phyloP scores from a whole-genome alignment of 2,113 vertebrate species.

The Equus quagga region DNA sequence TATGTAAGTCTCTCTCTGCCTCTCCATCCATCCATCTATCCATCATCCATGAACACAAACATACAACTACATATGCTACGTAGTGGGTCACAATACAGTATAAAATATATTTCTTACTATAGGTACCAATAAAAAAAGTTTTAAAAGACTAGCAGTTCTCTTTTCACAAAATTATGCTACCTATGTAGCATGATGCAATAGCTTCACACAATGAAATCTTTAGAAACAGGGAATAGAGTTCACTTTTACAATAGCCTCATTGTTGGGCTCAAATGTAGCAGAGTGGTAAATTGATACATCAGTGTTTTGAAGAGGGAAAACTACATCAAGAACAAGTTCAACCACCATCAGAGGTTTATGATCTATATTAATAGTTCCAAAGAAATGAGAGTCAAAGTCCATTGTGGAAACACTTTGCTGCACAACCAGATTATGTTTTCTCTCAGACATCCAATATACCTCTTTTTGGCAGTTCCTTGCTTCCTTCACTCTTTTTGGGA shows the following conservation, averaged over 20 bases:
- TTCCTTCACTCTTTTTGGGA: not conserved
- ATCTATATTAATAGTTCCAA: not conserved
- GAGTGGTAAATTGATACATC: not conserved
- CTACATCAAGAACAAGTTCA: not conserved
- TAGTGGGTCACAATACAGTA: not conserved
- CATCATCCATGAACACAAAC: not conserved
- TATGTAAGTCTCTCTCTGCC: not conserved
- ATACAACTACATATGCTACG: not conserved
- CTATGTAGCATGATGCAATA: not conserved
- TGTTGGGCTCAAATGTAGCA: not conserved
- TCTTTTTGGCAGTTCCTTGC: not conserved
- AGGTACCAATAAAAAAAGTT: not conserved
- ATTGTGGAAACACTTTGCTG: not conserved
- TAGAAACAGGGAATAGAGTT: not conserved
- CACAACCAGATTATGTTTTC: not conserved
- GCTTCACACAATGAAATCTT: not conserved
- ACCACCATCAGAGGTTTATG: not conserved
- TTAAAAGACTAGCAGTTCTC: not conserved
- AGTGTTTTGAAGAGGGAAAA: not conserved
- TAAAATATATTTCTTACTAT: conserved; percentile 30
- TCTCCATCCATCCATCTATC: not conserved
- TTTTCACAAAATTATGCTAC: not conserved
- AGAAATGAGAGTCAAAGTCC: not conserved
- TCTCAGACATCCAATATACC: not conserved
- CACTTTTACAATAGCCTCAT: not conserved